These are phyloP conservation scores for Pseudorasbora parva DNA, from an alignment of 2,113 vertebrate species.

Conservation along the genomic window DNA sequence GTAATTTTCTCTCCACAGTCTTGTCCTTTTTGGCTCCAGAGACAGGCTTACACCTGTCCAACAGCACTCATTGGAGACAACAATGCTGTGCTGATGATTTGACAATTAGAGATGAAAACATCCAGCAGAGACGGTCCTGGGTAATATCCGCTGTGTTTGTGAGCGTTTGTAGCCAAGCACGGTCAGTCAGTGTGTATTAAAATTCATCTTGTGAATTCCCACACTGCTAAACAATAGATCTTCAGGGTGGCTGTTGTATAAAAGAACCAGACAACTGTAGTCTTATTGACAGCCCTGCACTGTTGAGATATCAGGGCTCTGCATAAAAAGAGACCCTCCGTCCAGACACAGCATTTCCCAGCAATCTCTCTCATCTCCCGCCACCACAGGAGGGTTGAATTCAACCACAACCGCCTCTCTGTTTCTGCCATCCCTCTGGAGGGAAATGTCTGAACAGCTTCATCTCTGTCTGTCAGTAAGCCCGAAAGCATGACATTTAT, in stretches of 20 bases:
- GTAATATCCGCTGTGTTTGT: not conserved
- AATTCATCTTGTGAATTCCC: not conserved
- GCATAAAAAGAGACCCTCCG: constrained; percentile 17
- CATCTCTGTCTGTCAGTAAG: not conserved
- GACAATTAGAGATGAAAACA: not conserved
- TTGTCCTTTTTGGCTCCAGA: constrained; percentile 37
- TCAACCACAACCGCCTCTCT: not conserved
- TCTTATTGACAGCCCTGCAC: constrained; percentile 2
- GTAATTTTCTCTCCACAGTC: constrained; percentile 37
- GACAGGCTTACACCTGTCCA: constrained; percentile 27
- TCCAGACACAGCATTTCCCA: not conserved
- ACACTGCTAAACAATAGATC: not conserved
- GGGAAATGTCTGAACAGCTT: constrained; percentile 11
- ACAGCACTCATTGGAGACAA: constrained; percentile 22
- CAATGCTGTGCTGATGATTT: not conserved
- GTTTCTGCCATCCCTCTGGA: not conserved
- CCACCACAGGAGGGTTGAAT: constrained; percentile 1
- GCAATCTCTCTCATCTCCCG: constrained; percentile 34
- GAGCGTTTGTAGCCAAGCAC: not conserved
- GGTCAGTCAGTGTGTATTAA: not conserved
- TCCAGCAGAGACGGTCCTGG: not conserved
- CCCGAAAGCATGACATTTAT: constrained; percentile 27
- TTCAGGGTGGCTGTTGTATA: not conserved
- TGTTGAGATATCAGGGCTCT: constrained; percentile 12
- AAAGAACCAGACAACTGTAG: constrained; percentile 12